phyloP scores from a whole-genome alignment of 2,113 vertebrate species.

The Naja naja region DNA sequence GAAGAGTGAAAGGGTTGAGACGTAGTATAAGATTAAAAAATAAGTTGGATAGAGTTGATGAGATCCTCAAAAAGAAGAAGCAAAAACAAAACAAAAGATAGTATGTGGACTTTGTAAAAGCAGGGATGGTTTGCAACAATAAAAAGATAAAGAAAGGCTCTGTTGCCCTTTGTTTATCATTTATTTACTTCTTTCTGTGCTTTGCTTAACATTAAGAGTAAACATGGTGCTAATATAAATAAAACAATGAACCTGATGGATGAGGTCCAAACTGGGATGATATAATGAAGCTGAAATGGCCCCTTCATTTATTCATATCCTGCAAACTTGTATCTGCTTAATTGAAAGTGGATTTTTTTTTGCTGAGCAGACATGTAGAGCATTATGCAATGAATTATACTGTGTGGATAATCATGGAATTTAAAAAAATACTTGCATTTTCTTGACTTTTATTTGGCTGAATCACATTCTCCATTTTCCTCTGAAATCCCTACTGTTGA shows the following conservation, averaged over 20 bases:
- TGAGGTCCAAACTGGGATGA: not conserved
- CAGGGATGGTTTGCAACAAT: not conserved
- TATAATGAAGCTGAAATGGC: not conserved
- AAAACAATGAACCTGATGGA: constrained; percentile 24
- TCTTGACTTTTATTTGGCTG: not conserved
- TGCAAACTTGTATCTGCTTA: not conserved
- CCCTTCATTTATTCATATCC: not conserved
- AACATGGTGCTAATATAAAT: not conserved
- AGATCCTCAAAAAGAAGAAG: not conserved
- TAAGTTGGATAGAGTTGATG: not conserved
- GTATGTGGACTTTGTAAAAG: not conserved
- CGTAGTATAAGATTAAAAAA: not conserved
- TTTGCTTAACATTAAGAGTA: not conserved
- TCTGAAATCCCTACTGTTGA: not conserved
- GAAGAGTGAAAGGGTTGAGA: not conserved
- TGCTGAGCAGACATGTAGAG: not conserved
- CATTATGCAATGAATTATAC: not conserved
- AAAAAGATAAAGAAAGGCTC: not conserved
- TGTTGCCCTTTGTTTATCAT: not conserved
- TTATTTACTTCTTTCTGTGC: constrained; percentile 9
- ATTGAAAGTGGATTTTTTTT: not conserved
- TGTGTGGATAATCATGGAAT: not conserved
- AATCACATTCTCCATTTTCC: not conserved
- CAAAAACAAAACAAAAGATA: not conserved
- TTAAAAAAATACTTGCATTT: not conserved